phyloP scores from a whole-genome alignment of 2,113 vertebrate species.

The Gyps fulvus region DNA sequence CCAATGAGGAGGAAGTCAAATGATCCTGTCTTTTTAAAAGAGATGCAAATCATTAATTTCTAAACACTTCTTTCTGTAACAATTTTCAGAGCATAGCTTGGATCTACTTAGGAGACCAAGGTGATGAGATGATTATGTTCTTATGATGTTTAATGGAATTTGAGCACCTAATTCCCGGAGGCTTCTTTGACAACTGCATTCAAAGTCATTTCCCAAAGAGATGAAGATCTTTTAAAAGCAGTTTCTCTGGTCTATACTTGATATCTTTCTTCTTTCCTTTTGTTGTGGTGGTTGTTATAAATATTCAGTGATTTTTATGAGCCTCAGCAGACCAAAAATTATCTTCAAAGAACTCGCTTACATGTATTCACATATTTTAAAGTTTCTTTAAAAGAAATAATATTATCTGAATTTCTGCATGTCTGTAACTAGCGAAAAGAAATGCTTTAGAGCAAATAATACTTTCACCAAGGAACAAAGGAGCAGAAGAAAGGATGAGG shows the following conservation, averaged over 20 bases:
- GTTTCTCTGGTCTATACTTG: background rate
- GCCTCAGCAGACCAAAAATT: background rate
- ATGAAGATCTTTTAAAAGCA: background rate
- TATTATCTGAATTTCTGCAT: background rate
- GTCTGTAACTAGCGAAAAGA: background rate
- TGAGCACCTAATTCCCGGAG: background rate
- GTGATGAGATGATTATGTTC: background rate
- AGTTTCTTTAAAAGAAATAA: background rate
- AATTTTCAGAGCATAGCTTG: background rate
- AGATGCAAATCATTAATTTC: background rate
- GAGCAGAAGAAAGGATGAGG: background rate
- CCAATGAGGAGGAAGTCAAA: background rate
- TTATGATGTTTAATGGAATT: background rate
- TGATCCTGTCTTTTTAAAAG: background rate
- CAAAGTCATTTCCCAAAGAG: background rate
- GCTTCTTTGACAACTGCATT: slow-evolving; percentile 1
- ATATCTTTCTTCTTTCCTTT: background rate
- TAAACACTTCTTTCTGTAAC: background rate
- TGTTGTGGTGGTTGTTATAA: slow-evolving; percentile 10
- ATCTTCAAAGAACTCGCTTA: background rate
- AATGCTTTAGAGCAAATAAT: background rate
- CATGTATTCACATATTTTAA: background rate
- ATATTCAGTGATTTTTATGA: slow-evolving; percentile 24
- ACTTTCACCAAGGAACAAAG: background rate
- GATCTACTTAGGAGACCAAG: background rate